These are phyloP conservation scores for Campaea margaritaria DNA, from an alignment of 2,888 invertebrate genomes.

Conservation along the genomic window DNA sequence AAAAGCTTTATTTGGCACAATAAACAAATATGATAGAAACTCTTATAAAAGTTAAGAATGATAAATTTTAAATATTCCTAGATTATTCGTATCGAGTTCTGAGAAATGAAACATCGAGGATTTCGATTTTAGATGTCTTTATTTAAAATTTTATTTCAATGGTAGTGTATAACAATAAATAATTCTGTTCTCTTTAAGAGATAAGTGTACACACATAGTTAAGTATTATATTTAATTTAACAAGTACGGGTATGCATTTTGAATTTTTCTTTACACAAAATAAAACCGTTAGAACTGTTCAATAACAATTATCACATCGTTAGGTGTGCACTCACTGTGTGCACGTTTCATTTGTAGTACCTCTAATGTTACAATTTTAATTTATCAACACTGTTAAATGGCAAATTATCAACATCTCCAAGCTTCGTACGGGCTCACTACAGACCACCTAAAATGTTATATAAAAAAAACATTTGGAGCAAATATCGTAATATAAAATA, in stretches of 20 bases:
- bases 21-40: no score
- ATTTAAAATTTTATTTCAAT: conserved; percentile 80
- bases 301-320: conserved; percentile 81
- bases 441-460: conserved; percentile 42
- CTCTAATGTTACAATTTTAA: conserved; percentile 48
- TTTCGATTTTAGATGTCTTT: conserved; percentile 68
- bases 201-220: conserved; percentile 69
- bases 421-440: conserved; percentile 41
- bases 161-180: conserved; percentile 83
- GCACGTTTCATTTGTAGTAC: conserved; percentile 69
- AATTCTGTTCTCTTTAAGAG: conserved; percentile 78
- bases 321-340: conserved; percentile 76
- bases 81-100: no score
- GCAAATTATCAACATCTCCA: conserved; percentile 42
- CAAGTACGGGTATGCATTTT: conserved; percentile 63
- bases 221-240: conserved; percentile 48
- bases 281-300: conserved; percentile 75
- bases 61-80: no score
- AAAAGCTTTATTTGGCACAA: no score
- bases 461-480: conserved; percentile 43
- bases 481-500: conserved; percentile 50
- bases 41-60: no score
- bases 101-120: conserved; percentile 42
- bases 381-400: conserved; percentile 40
- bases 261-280: conserved; percentile 77